phyloP scores from a whole-genome alignment of 2,797 vertebrate genomes.

The Moxostoma hubbsi region DNA sequence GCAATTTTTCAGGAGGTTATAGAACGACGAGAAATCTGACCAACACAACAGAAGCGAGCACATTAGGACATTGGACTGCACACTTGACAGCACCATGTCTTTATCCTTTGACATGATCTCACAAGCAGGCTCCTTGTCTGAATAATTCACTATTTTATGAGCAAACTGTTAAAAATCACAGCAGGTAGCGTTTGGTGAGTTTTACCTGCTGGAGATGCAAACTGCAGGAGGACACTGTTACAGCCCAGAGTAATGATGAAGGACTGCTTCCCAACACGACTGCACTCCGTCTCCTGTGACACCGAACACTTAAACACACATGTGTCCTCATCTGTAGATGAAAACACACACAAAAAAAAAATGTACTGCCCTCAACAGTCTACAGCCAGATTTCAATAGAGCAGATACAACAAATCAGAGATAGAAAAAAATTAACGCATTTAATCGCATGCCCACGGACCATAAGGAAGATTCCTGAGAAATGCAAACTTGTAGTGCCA shows the following conservation, averaged over 20 bases:
- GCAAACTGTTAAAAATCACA: background rate
- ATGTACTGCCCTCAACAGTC: no score
- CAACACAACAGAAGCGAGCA: background rate
- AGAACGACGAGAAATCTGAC: conserved; percentile 94
- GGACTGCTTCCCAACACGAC: conserved; percentile 95
- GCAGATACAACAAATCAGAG: no score
- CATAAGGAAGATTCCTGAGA: no score
- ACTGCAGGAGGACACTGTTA: conserved; percentile 95
- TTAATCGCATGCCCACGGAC: no score
- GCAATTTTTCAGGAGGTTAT: conserved; percentile 92
- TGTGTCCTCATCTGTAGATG: conserved; percentile 83
- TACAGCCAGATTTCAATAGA: no score
- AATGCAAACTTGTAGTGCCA: no score
- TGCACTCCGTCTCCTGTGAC: conserved; percentile 91
- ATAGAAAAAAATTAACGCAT: no score
- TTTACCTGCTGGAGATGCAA: conserved; percentile 88
- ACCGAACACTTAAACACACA: conserved; percentile 94
- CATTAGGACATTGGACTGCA: background rate
- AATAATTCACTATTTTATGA: background rate
- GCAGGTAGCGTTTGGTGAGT: background rate
- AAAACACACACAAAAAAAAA: no score
- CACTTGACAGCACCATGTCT: background rate
- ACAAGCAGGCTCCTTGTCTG: background rate
- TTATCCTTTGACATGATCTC: background rate
- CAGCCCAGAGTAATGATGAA: conserved; percentile 96